A percentile compares a stretch with the other conserved stretches of the same genome.
Evolutionary conservation across 1,140 invertebrate species (phyloP).

Genomic region (Ostrea denselamellosa): DNA sequence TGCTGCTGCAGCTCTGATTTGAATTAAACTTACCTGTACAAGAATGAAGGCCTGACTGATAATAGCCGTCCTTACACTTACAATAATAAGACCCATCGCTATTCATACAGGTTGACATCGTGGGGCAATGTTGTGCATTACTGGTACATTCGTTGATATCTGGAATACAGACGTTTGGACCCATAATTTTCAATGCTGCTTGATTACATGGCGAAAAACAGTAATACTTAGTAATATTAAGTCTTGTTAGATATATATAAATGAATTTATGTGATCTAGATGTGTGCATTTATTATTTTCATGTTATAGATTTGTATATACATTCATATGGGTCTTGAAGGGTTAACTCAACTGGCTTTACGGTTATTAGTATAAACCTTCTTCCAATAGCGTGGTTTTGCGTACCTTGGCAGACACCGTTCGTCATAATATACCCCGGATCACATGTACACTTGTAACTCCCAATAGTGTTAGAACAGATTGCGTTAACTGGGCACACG

Average conservation of each 20-base stretch:
- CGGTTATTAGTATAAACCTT: no score
- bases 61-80: constrained; percentile 55
- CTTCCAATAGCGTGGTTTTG: no score
- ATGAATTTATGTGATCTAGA: no score
- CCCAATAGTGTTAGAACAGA: constrained; percentile 56
- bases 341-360: no score
- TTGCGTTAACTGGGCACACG: constrained; percentile 44
- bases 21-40: background rate
- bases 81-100: constrained; percentile 57
- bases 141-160: constrained; percentile 62
- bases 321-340: no score
- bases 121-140: constrained; percentile 48
- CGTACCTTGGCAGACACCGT: constrained; percentile 53
- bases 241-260: no score
- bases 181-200: background rate
- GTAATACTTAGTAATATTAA: no score
- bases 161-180: constrained; percentile 41
- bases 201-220: no score
- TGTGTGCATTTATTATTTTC: no score
- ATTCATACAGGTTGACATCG: constrained; percentile 57
- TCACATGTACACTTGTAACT: constrained; percentile 58
- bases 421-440: constrained; percentile 49
- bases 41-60: background rate
- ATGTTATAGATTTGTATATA: no score
- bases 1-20: background rate